Evolutionary conservation across 2,888 invertebrate species (phyloP), one percentile per base, ranked within the genome.

Genomic region (Hydriomena furcata): DNA sequence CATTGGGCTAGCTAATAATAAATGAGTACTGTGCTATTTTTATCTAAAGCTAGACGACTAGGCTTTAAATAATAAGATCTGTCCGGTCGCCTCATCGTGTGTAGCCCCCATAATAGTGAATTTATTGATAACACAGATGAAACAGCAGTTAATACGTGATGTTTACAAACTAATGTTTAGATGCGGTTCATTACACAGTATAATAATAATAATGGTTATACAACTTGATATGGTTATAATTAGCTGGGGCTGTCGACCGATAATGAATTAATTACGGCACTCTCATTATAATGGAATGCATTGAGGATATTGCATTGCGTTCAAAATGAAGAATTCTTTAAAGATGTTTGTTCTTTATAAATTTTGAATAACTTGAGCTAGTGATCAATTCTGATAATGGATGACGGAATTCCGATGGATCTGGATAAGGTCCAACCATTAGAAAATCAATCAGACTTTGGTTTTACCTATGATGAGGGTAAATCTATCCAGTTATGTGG

Each of bases 171-270:
- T 2, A 25, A 35, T 45, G 30, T 32, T 46, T 24, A 35, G 35
- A 25, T 35, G 11, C 23, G 23, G 35, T 35, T 32, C 42, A 47
- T 28, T 24, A 37, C 30, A 30, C 34, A 40, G 31, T 24, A 25
- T 25, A 41, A 7, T 24, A 24, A 23, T n/a, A n/a, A n/a, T n/a
- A 36, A 37, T 43, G 31, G 35, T 48, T 45, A 44, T 44, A 44
- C 41, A 55, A 57, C 46, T 44, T 34, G 58, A 59, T 58, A 60
- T 27, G 41, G 48, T 47, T 55, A 59, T 61, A 57, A 61, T 61
- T 58, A 58, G 47, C 45, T 7, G 49, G 43, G 62, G 63, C 56
- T 55, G 62, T 52, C 52, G 61, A 55, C 60, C 62, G 65, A 63
- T 61, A 63, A 40, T 40, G 38, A 34, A 51, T 48, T 48, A 58